A percentile compares a stretch with the other conserved stretches of the same genome.
Evolutionary conservation across 2,113 vertebrate genomes (phyloP).

Genomic region (Scalopus aquaticus): DNA sequence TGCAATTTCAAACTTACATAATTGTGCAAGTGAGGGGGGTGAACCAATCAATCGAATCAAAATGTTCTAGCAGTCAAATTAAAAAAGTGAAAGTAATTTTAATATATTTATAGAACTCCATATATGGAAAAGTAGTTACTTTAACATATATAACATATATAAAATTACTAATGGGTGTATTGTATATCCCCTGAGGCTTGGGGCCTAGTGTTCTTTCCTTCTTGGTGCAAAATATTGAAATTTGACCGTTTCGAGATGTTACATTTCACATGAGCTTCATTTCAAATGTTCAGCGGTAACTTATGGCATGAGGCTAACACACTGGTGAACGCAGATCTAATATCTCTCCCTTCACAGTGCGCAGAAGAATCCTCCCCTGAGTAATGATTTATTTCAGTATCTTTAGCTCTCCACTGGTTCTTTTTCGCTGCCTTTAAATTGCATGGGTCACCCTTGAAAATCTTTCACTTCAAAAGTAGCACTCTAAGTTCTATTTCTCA

Average conservation of each 20-base stretch:
- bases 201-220: background rate
- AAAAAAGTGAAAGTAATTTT: background rate
- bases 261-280: background rate
- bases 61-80: too few relatives aligned
- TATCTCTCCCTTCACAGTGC: background rate
- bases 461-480: background rate
- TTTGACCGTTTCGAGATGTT: background rate
- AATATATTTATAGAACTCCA: background rate
- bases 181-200: background rate
- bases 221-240: too few relatives aligned
- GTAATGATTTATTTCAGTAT: background rate
- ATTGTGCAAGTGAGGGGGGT: too few relatives aligned
- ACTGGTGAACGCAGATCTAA: background rate
- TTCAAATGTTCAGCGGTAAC: background rate
- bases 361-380: background rate
- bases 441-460: background rate
- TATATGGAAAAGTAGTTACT: background rate
- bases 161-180: background rate
- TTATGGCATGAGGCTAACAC: rapidly evolving
- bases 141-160: background rate
- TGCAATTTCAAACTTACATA: too few relatives aligned
- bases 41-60: too few relatives aligned
- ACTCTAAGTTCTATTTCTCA: background rate
- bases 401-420: background rate
- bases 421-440: background rate